Evolutionary conservation across 2,113 vertebrate genomes (phyloP).

Genomic region (Coptodon rendalli): DNA sequence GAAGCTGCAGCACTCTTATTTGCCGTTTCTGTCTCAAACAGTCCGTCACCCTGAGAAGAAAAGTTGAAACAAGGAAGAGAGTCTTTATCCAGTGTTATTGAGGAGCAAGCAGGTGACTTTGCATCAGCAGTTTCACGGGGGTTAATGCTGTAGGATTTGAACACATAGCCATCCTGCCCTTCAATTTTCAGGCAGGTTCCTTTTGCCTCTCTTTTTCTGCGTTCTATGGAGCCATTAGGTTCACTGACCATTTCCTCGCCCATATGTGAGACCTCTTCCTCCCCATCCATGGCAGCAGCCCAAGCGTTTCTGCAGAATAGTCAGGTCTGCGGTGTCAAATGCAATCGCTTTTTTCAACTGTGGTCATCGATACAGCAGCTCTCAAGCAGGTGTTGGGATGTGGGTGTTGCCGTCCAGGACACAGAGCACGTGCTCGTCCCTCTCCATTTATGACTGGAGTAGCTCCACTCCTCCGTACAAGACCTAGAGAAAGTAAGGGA

Average conservation of each 20-base stretch:
- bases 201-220: slow-evolving; percentile 68
- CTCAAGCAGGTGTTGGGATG: slow-evolving; percentile 45
- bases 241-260: slow-evolving; percentile 52
- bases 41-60: slow-evolving; percentile 68
- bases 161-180: slow-evolving; percentile 76
- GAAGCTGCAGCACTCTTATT: slow-evolving; percentile 53
- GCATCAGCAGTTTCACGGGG: slow-evolving; percentile 41
- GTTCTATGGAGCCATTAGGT: slow-evolving; percentile 48
- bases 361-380: slow-evolving; percentile 62
- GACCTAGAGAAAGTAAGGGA: slow-evolving; percentile 14
- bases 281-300: slow-evolving; percentile 71
- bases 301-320: slow-evolving; percentile 40
- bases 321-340: slow-evolving; percentile 56
- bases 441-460: slow-evolving; percentile 61
- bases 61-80: slow-evolving; percentile 69
- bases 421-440: slow-evolving; percentile 32
- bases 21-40: slow-evolving; percentile 37
- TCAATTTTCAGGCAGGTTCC: slow-evolving; percentile 72
- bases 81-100: slow-evolving; percentile 65
- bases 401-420: slow-evolving; percentile 27
- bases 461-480: slow-evolving; percentile 20
- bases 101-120: slow-evolving; percentile 42
- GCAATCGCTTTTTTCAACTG: slow-evolving; percentile 38
- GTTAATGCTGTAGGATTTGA: slow-evolving; percentile 72
- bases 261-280: slow-evolving; percentile 61